phyloP scores from a whole-genome alignment of 2,113 vertebrate genomes.

The Vicugna pacos region DNA sequence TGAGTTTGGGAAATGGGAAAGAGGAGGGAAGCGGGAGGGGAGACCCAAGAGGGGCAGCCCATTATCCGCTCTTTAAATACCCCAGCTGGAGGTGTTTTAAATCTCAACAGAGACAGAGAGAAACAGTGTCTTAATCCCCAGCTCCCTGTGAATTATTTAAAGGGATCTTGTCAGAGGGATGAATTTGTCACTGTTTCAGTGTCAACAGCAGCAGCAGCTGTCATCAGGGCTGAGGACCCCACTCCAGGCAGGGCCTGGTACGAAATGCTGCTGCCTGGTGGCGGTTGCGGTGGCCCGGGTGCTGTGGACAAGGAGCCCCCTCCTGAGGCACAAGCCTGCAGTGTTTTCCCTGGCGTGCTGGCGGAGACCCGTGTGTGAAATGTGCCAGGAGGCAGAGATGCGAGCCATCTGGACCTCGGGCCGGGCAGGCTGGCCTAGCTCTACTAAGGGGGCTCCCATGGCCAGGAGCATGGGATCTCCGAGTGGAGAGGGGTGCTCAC shows the following conservation, averaged over 20 bases:
- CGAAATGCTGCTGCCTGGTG: neutral
- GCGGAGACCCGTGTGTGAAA: neutral
- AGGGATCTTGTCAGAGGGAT: constrained; percentile 82
- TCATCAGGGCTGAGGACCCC: constrained; percentile 68
- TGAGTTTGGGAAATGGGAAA: constrained; percentile 73
- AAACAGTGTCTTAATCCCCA: constrained; percentile 83
- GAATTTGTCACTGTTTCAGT: constrained; percentile 81
- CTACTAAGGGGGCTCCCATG: neutral
- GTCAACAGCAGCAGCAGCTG: constrained; percentile 76
- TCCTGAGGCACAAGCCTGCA: neutral
- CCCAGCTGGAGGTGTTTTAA: constrained; percentile 79
- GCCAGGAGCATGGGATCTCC: neutral
- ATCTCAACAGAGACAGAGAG: constrained; percentile 76
- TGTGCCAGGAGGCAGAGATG: neutral
- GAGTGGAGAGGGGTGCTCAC: neutral
- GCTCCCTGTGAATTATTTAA: constrained; percentile 86
- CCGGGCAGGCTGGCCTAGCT: neutral
- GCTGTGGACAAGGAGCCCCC: neutral
- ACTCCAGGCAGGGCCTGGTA: constrained; percentile 73
- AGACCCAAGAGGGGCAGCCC: constrained; percentile 38
- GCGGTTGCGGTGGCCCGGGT: neutral
- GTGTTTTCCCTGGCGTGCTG: neutral
- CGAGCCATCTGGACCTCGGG: neutral
- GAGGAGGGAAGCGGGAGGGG: constrained; percentile 61
- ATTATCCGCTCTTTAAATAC: constrained; percentile 79